Evolutionary conservation across 2,113 vertebrate species (phyloP), one percentile per base, ranked within the genome.

Genomic region (Panurus biarmicus): DNA sequence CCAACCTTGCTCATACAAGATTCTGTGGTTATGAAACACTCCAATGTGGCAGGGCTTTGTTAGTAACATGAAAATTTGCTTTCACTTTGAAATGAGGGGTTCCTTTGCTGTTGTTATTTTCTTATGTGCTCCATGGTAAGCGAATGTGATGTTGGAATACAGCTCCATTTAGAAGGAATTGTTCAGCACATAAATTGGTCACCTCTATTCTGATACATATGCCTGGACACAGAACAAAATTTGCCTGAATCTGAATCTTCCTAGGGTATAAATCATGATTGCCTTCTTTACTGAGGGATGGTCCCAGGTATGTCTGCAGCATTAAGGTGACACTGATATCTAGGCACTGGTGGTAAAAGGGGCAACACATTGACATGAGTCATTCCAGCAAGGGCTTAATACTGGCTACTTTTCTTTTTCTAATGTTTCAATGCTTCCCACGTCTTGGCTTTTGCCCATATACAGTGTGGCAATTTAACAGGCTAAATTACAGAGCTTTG

Each of bases 361-460:
- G 22, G 5, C 21, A 80, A 62, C 31, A 56, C 14, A 14, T 2
- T 7, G 6, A 31, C 2, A 2, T 0, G 0, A 85, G 31, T 71
- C 25, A 38, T 91, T 71, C 47, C 44, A 78, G 12, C 38, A 71
- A 26, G 10, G 25, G 11, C 11, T 76, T 64, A 51, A 22, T 44
- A 28, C 5, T 44, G 36, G 7, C 21, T 74, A n/a, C 25, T 70
- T 77, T 35, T 35, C 66, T 61, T 65, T 70, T 73, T 36, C 47
- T 14, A 31, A 9, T 33, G 6, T 45, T 62, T 72, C 54, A 36
- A 3, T 28, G 10, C n/a, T 87, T 91, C 71, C 35, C 9, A 10
- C n/a, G 67, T 92, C 65, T 79, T 71, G 56, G 38, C 12, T 66
- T 56, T 72, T 75, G 25, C 8, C 73, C 25, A 38, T 33, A 9